Base-by-base conservation (phyloP, 1,140 invertebrate genomes). In the Catajapyx aquilonaris region DNA sequence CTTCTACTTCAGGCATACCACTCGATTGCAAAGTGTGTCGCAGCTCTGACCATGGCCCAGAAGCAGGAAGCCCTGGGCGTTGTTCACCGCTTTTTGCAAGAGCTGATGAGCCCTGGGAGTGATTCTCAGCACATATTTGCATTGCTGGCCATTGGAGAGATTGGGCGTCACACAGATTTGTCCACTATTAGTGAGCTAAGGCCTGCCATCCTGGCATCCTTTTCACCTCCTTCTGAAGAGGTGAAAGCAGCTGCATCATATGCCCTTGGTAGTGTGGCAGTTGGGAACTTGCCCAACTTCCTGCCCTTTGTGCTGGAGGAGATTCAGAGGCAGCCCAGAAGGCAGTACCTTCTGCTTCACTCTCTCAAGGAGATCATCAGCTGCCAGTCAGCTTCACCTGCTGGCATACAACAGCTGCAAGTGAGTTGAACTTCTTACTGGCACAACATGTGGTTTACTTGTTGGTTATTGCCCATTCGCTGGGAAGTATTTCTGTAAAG, bases 351-450 rank as follows among this genome's bases (percentile, higher is more conserved):
- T 18, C 62, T 98, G 13, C 57, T 98, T 31, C 91, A 97, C 64
- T 95, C 93, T 1, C 61, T 98, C 2, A 95, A 96, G 68, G 94
- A 97, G 76, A 81, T 86, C 17, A 91, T 91, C 33, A 79, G 80
- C 10, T 88, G 81, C 49, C 73, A 88, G 46, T 86, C 84, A 0
- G 66, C 69, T 32, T 78, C 76, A 41, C 64, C 68, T 2, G 68
- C 69, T 36, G 79, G 81, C 16, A 69, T 90, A 0, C 68, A 79
- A 38, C 70, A 76, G 34, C 54, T 93, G 9, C n/a, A n/a, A n/a
- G n/a, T n/a, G n/a, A n/a, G n/a, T n/a, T n/a, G n/a, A n/a, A n/a
- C n/a, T n/a, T n/a, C n/a, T n/a, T n/a, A n/a, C n/a, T n/a, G n/a
- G n/a, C n/a, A n/a, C n/a, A n/a, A n/a, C n/a, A n/a, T n/a, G n/a